A percentile compares a stretch with the other conserved stretches of the same genome.
Conservation (phyloP, 2,888 invertebrate genomes). For the Eumerus sabulonum region DNA sequence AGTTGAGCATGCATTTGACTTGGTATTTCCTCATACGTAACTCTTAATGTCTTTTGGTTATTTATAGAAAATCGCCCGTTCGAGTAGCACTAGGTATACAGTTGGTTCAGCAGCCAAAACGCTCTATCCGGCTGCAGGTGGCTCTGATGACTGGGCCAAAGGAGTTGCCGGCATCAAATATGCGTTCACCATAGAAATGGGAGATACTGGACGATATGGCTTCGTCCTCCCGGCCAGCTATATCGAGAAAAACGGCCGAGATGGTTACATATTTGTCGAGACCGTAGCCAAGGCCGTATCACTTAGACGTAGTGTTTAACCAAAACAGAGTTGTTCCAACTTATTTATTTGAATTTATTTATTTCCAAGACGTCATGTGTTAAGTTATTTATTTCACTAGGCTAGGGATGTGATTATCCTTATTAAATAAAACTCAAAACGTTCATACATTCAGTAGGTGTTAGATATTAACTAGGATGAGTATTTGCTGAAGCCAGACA, state of each 20-base stretch:
- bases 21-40: background rate
- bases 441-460: too few species aligned
- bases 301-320: slow-evolving; percentile 71
- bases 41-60: background rate
- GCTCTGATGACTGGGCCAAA: slow-evolving; percentile 96
- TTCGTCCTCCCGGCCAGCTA: slow-evolving; percentile 90
- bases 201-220: slow-evolving; percentile 90
- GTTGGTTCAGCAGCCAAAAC: slow-evolving; percentile 89
- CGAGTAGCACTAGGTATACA: slow-evolving; percentile 83
- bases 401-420: too few species aligned
- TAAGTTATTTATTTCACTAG: too few species aligned
- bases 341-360: background rate
- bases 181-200: slow-evolving; percentile 92
- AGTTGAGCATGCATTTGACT: slow-evolving; percentile 48
- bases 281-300: slow-evolving; percentile 82
- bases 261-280: slow-evolving; percentile 86
- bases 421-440: too few species aligned
- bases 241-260: slow-evolving; percentile 87
- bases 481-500: too few species aligned
- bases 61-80: slow-evolving; percentile 81
- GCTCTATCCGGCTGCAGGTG: slow-evolving; percentile 89
- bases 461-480: too few species aligned
- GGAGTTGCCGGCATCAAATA: slow-evolving; percentile 90
- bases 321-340: background rate
- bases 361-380: background rate